Evolutionary conservation across 2,888 invertebrate genomes (phyloP).

Genomic region (Spilarctia lutea): DNA sequence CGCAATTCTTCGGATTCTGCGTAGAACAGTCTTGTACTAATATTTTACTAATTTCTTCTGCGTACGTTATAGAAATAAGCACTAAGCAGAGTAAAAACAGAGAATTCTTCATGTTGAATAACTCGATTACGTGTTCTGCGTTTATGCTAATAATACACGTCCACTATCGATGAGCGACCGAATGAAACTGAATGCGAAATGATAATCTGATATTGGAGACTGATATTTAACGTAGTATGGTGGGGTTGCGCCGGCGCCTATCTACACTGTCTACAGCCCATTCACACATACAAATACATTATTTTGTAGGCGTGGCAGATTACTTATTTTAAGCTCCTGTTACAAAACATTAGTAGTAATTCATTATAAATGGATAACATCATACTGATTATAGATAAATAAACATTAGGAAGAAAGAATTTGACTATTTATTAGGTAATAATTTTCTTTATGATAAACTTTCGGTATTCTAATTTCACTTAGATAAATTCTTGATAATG

Average conservation of each 20-base stretch:
- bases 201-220: background rate
- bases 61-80: background rate
- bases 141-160: background rate
- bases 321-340: background rate
- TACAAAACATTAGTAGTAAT: background rate
- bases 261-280: background rate
- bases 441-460: background rate
- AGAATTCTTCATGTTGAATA: background rate
- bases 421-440: background rate
- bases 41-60: background rate
- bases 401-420: background rate
- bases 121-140: background rate
- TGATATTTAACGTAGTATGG: background rate
- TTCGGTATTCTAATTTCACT: no score
- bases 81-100: background rate
- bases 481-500: no score
- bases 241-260: conserved; percentile 3
- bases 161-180: background rate
- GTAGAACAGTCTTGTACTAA: conserved; percentile 1
- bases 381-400: background rate
- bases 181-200: conserved; percentile 4
- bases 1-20: background rate
- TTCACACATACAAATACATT: background rate
- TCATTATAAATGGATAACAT: background rate
- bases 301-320: background rate